These are phyloP conservation scores for Ptychodera flava DNA, from an alignment of 35 echinoderm and acorn worm species.

Conservation along the genomic window DNA sequence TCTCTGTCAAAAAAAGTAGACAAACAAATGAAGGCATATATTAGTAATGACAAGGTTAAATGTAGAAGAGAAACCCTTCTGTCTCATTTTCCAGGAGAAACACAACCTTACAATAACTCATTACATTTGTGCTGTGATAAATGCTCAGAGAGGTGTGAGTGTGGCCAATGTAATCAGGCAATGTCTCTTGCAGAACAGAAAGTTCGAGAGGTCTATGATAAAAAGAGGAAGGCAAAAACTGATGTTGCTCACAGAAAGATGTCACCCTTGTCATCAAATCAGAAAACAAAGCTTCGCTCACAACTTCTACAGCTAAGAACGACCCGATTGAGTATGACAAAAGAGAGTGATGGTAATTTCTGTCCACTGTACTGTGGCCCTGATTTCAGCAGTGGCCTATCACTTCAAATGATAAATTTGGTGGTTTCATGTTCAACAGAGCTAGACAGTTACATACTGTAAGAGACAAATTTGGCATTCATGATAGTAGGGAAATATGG, in stretches of 20 bases:
- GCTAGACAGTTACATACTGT: background rate
- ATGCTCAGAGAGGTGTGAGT: constrained; percentile 24
- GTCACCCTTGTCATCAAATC: background rate
- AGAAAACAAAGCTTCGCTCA: background rate
- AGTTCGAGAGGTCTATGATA: background rate
- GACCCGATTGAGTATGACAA: background rate
- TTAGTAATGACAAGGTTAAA: constrained; percentile 3
- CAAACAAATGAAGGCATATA: constrained; percentile 24
- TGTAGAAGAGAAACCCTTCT: constrained; percentile 3
- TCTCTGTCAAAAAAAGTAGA: background rate
- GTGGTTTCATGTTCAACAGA: background rate
- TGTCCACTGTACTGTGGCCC: background rate
- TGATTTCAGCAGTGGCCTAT: background rate
- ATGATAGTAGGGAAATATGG: background rate
- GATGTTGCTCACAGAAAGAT: background rate
- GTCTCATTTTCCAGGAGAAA: background rate
- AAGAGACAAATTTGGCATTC: background rate
- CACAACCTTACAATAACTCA: background rate
- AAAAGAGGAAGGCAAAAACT: background rate
- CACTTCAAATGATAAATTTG: background rate
- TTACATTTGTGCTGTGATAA: constrained; percentile 43
- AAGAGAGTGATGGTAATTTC: background rate
- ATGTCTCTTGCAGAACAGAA: background rate
- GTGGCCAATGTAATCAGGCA: constrained; percentile 17
- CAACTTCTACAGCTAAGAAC: background rate